Percentiles rank a stretch among this genome's conserved stretches.
These are phyloP conservation scores for Erebia palarica DNA, from an alignment of 2,888 invertebrate genomes.

Conservation along the genomic window DNA sequence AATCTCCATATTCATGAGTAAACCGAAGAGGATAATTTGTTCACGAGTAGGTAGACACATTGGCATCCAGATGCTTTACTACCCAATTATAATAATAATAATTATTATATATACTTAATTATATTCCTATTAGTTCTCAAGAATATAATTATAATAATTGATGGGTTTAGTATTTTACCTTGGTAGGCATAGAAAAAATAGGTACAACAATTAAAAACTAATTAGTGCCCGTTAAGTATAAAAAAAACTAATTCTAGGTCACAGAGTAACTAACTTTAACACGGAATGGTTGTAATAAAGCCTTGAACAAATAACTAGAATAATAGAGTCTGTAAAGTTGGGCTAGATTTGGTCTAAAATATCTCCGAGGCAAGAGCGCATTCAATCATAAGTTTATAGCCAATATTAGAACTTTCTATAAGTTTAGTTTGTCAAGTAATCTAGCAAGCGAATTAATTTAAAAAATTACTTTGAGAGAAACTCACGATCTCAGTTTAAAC, in stretches of 20 bases:
- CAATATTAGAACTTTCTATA: background rate
- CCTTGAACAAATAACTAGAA: slow-evolving; percentile 9
- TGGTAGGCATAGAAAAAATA: background rate
- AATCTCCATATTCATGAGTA: background rate
- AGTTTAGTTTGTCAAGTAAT: background rate
- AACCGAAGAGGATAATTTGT: background rate
- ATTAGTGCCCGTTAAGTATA: background rate
- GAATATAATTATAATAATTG: too few relatives aligned
- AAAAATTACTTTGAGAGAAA: background rate
- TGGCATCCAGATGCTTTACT: background rate
- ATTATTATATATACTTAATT: too few relatives aligned
- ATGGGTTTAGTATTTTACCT: background rate
- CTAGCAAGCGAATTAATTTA: background rate
- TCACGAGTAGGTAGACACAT: background rate
- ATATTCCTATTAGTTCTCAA: too few relatives aligned
- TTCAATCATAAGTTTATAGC: slow-evolving; percentile 7
- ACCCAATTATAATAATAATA: too few relatives aligned
- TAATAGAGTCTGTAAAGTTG: slow-evolving; percentile 12
- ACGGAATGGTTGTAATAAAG: slow-evolving; percentile 1
- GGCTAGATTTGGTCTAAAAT: background rate
- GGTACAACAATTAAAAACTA: background rate
- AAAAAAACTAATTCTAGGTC: background rate
- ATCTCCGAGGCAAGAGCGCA: slow-evolving; percentile 8
- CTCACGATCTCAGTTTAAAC: background rate
- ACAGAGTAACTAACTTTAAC: background rate